A percentile compares a stretch with the other conserved stretches of the same genome.
Evolutionary conservation across 2,888 invertebrate genomes (phyloP).

Genomic region (Epistrophella euchroma): DNA sequence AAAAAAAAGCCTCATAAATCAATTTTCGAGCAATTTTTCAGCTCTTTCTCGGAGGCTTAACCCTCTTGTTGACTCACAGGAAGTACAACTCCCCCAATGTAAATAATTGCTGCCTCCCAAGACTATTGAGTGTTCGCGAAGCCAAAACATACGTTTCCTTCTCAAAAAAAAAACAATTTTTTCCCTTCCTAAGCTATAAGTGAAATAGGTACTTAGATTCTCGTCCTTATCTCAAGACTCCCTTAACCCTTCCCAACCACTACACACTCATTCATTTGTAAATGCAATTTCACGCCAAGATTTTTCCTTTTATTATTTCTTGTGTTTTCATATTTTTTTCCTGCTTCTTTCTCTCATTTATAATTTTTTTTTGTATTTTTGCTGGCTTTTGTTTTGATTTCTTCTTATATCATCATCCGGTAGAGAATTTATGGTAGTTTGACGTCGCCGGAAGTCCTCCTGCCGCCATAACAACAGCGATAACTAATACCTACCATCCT

Average conservation of each 20-base stretch:
- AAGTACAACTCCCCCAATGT: slow-evolving; percentile 77
- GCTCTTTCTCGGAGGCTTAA: slow-evolving; percentile 36
- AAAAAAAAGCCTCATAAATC: slow-evolving; percentile 69
- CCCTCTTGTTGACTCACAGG: slow-evolving; percentile 71
- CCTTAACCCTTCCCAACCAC: slow-evolving; percentile 57
- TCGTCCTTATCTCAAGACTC: slow-evolving; percentile 66
- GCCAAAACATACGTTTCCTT: slow-evolving; percentile 75
- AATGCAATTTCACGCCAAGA: slow-evolving; percentile 83
- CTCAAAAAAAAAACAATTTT: slow-evolving; percentile 41
- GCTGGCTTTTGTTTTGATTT: slow-evolving; percentile 74
- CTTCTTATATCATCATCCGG: slow-evolving; percentile 74
- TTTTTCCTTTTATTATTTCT: slow-evolving; percentile 77
- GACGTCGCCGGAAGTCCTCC: slow-evolving; percentile 76
- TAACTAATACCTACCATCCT: slow-evolving; percentile 70
- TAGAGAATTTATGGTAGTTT: slow-evolving; percentile 74
- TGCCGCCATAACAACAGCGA: slow-evolving; percentile 74
- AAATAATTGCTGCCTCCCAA: slow-evolving; percentile 77
- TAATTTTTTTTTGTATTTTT: slow-evolving; percentile 43
- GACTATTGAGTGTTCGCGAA: slow-evolving; percentile 74
- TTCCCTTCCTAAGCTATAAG: slow-evolving; percentile 70
- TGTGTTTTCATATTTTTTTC: slow-evolving; percentile 39
- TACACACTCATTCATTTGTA: slow-evolving; percentile 72
- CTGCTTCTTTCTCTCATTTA: slow-evolving; percentile 43
- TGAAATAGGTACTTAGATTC: slow-evolving; percentile 76
- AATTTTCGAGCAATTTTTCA: slow-evolving; percentile 73